These are phyloP conservation scores for Acromyrmex echinatior DNA, from an alignment of 1,140 invertebrate genomes.

Conservation along the genomic window DNA sequence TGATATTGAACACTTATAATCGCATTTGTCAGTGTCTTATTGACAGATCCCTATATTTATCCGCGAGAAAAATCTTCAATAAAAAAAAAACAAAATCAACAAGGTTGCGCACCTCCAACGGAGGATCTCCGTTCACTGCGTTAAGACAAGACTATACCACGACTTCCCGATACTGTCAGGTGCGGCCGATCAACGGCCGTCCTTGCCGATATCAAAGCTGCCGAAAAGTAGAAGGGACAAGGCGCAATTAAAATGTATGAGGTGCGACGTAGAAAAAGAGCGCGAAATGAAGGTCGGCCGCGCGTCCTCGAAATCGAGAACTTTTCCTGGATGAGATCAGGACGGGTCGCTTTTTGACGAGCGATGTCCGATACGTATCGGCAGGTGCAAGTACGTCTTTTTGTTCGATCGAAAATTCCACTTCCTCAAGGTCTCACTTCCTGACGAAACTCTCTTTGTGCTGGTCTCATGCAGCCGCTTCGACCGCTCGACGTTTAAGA, in stretches of 20 bases:
- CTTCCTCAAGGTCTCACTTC: conserved; percentile 43
- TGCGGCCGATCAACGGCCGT: conserved; percentile 29
- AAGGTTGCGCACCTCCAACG: not conserved
- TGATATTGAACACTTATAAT: not conserved
- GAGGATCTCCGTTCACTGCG: not conserved
- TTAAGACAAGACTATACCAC: not conserved
- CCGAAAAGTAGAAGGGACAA: conserved; percentile 36
- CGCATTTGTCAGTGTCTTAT: not conserved
- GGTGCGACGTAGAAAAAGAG: conserved; percentile 40
- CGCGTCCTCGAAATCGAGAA: conserved; percentile 59
- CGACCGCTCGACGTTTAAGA: not conserved
- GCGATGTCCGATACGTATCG: not conserved
- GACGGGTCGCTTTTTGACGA: conserved; percentile 7
- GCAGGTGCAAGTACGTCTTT: conserved; percentile 2
- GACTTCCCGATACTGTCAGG: conserved; percentile 9
- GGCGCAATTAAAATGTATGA: conserved; percentile 53
- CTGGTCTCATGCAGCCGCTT: not conserved
- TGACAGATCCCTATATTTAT: conserved; percentile 10
- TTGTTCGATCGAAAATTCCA: conserved; percentile 37
- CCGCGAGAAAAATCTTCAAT: not conserved
- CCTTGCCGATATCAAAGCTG: conserved; percentile 47
- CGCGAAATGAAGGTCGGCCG: conserved; percentile 41
- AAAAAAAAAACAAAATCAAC: not conserved
- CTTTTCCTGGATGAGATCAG: conserved; percentile 51
- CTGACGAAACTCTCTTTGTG: conserved; percentile 28